Evolutionary conservation across 2,113 vertebrate species (phyloP), one percentile per base, ranked within the genome.

Genomic region (Hucho hucho): DNA sequence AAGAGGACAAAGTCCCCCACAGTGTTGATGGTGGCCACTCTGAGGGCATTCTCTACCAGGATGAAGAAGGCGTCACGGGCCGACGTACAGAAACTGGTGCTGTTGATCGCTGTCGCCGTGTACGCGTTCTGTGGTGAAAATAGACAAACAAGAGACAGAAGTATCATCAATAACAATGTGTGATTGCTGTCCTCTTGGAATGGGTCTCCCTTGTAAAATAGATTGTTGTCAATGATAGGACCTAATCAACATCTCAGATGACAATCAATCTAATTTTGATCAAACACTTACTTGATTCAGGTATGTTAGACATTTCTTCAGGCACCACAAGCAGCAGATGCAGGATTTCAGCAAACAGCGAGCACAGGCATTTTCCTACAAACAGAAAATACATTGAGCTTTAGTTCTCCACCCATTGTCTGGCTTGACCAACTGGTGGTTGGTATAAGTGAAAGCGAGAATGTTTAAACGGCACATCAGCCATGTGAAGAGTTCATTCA

Each of bases 1-100:
- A 99, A 99, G 58, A 99, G 93, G 87, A 99, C 95, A 90, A 99
- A 99, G 90, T 98, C 97, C 16, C 98, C 98, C 68, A 99, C 95
- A 1, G 96, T 97, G 87, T 99, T 99, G 87, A 99, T 98, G 85
- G 96, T 92, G 43, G 96, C 96, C 73, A 99, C 97, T 63, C 96
- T 90, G 80, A 99, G 92, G 7, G 94, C 98, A 0, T 99, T 99
- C 90, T 98, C 96, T 87, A 96, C 97, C 75, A 99, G 90, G 89
- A 99, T 97, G 71, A 96, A 67, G 83, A 99, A 95, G 72, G 97
- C 97, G 20, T 99, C 98, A 64, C 95, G 95, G 11, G 97, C 97
- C 5, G 98, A 99, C 37, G 97, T 97, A 92, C 98, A 99, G 92
- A 99, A 99, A 84, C 88, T 96, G 79, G 98, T 99, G 91, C 97